Base-by-base conservation (phyloP, 2,888 invertebrate genomes). In the Drosophila longiperda region DNA sequence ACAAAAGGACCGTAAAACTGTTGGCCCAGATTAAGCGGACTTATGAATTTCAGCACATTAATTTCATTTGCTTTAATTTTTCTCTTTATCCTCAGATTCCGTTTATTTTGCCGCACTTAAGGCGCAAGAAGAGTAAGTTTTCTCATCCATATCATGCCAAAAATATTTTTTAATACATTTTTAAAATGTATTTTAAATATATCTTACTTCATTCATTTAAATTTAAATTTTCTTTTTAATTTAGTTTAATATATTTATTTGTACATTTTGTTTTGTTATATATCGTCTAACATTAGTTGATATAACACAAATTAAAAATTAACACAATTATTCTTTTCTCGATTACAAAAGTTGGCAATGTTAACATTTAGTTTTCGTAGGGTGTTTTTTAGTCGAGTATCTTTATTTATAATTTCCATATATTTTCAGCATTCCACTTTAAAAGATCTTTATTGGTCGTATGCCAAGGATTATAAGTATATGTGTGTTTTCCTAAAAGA, bases 1-100 rank as follows among this genome's bases (percentile, higher is more conserved):
- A n/a, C 33, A 53, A 67, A 33, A 53, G 54, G 38, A 23, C 48
- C 38, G 23, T 62, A 38, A 52, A 59, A 15, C 38, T 20, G 40
- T 42, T 70, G 59, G 50, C 48, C 67, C 54, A 52, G 50, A 64
- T 73, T 38, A 65, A 58, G 12, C 53, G 32, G 68, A 58, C 76
- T 87, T 87, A 73, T 79, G 63, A 83, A 82, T 79, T 74, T 75
- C 66, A 66, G 55, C 57, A 58, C 73, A 83, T 72, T 77, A 54
- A 74, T 68, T 81, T 72, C 55, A 77, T 71, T 83, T 71, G 59
- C 70, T 62, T 77, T 66, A 55, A 67, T 80, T 70, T 79, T 26
- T 29, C 26, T 62, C 42, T 15, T 32, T 12, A 15, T n/a, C 54
- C 61, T 66, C 33, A 26, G 42, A 50, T 58, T 59, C 20, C 20